Evolutionary conservation across 2,888 invertebrate species (phyloP), one percentile per base, ranked within the genome.

Genomic region (Nycteola revayana): DNA sequence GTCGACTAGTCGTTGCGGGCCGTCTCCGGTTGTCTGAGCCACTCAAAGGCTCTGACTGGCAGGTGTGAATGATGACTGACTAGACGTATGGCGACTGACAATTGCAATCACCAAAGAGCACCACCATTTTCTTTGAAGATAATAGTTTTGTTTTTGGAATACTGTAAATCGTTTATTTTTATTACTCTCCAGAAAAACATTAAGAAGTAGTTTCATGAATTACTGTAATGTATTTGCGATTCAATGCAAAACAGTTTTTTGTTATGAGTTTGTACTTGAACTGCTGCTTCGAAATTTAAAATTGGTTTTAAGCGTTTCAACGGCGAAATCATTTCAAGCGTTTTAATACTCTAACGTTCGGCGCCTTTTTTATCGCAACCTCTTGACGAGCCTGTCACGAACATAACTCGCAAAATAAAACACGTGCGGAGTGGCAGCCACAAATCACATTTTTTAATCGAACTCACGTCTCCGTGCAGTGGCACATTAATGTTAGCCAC

Each of bases 371-470:
- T 72, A 58, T 60, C 51, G 46, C 44, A 35, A 47, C 51, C 68
- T 66, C 69, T 75, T 76, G 75, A 75, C 78, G 71, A 63, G 68
- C 69, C 63, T 69, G 76, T 84, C 85, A 83, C 83, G 84, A 84
- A 76, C 79, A 70, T 61, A 61, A 64, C 67, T 69, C 71, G 80
- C 78, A 80, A 83, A 84, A 86, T 84, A 85, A 84, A 84, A 80
- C 79, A 78, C 83, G 81, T 68, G 79, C 75, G 61, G 75, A 75
- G 68, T 75, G 77, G 75, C 75, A 64, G 74, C 83, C 85, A 84
- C 86, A 87, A 86, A 86, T 87, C 86, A 87, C 80, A 86, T 86
- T 87, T 87, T 86, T 86, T 85, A 86, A 85, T 86, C 85, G 83
- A 78, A 77, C 79, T 76, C 85, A 77, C 82, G 81, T 82, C 76